These are phyloP conservation scores for Rhaphigaster nebulosa DNA, from an alignment of 2,888 invertebrate species.

Conservation along the genomic window DNA sequence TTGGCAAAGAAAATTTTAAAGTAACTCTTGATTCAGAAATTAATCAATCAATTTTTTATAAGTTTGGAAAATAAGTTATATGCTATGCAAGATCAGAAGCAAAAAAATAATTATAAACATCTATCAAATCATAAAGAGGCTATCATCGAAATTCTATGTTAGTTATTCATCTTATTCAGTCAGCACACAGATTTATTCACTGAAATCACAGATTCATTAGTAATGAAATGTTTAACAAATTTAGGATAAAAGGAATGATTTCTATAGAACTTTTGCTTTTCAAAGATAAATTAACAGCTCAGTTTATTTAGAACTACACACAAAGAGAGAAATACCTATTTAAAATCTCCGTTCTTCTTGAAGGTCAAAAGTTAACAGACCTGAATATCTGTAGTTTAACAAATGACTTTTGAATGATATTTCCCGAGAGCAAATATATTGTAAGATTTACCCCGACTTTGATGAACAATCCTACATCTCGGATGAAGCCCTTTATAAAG, in stretches of 20 bases:
- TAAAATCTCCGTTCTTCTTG: background rate
- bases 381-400: background rate
- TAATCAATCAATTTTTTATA: no score
- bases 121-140: background rate
- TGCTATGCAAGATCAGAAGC: no score
- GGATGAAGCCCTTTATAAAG: background rate
- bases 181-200: no score
- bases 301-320: background rate
- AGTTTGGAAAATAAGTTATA: no score
- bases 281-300: constrained; percentile 7
- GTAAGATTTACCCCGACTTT: background rate
- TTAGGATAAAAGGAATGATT: background rate
- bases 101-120: no score
- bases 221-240: no score
- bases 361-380: background rate
- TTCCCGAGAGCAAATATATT: background rate
- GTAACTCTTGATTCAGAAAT: no score
- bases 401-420: background rate
- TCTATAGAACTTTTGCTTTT: background rate
- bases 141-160: background rate
- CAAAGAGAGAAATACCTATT: background rate
- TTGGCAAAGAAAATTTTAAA: no score
- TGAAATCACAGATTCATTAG: no score
- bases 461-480: background rate
- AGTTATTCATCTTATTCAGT: no score